Evolutionary conservation across 2,888 invertebrate species (phyloP).

Genomic region (Orthosia incerta): DNA sequence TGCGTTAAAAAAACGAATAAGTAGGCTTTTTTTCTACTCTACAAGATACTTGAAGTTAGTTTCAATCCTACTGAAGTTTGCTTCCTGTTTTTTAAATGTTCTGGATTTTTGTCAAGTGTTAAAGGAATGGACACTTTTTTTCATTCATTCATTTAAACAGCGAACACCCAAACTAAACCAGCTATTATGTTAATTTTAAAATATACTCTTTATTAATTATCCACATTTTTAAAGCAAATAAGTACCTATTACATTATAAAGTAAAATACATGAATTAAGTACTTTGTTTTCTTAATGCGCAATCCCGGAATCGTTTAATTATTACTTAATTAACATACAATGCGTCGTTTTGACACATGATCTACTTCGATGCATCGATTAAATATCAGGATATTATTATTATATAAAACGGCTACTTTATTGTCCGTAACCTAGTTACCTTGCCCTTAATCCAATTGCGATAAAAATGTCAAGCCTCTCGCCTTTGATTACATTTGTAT

Average conservation of each 20-base stretch:
- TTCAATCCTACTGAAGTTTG: too few relatives aligned
- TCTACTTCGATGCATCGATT: slow-evolving; percentile 26
- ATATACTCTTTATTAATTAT: not conserved
- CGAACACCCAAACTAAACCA: not conserved
- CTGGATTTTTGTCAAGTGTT: too few relatives aligned
- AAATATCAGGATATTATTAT: slow-evolving; percentile 39
- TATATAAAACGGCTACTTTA: slow-evolving; percentile 43
- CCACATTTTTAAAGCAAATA: not conserved
- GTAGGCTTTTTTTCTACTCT: too few relatives aligned
- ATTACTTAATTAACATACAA: slow-evolving; percentile 67
- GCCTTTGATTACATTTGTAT: slow-evolving; percentile 35
- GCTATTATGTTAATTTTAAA: slow-evolving; percentile 10
- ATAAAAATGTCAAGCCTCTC: slow-evolving; percentile 66
- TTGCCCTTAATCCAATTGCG: slow-evolving; percentile 79
- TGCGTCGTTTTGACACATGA: slow-evolving; percentile 53
- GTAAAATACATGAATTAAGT: slow-evolving; percentile 4
- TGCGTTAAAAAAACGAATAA: too few relatives aligned
- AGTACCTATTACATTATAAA: not conserved
- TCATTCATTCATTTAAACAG: slow-evolving; percentile 1
- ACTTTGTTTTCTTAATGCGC: slow-evolving; percentile 9
- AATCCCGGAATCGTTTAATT: slow-evolving; percentile 46
- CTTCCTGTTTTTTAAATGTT: too few relatives aligned
- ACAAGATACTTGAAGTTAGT: too few relatives aligned
- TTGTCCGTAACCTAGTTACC: slow-evolving; percentile 80
- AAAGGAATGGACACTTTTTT: not conserved